Evolutionary conservation across 2,113 vertebrate species (phyloP).

Genomic region (Antennarius striatus): DNA sequence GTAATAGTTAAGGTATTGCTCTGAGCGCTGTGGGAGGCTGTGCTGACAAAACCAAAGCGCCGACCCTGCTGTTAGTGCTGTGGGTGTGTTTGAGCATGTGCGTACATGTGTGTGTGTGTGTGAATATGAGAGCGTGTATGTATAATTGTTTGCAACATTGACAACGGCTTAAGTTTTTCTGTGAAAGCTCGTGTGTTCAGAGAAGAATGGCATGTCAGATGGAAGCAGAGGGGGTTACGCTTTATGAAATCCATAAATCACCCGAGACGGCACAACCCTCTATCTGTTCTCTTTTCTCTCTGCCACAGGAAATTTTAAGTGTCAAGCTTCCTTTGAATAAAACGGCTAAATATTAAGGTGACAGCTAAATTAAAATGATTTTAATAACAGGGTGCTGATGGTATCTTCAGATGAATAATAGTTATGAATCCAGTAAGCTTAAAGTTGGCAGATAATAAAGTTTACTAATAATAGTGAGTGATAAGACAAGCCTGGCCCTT

Average conservation of each 20-base stretch:
- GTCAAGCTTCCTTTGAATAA: constrained; percentile 64
- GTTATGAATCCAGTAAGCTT: constrained; percentile 63
- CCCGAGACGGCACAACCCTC: constrained; percentile 66
- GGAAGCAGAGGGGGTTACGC: constrained; percentile 59
- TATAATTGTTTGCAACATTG: constrained; percentile 25
- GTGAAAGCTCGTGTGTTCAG: constrained; percentile 55
- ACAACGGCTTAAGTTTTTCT: constrained; percentile 58
- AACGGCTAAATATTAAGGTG: constrained; percentile 63
- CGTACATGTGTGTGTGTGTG: not conserved
- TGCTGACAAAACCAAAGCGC: constrained; percentile 58
- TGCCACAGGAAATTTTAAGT: constrained; percentile 67
- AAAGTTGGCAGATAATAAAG: constrained; percentile 69
- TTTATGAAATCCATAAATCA: constrained; percentile 83
- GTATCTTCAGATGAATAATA: constrained; percentile 55
- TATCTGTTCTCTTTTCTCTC: constrained; percentile 52
- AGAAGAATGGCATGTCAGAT: constrained; percentile 68
- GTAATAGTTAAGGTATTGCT: constrained; percentile 61
- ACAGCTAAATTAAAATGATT: constrained; percentile 73
- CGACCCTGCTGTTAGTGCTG: constrained; percentile 50
- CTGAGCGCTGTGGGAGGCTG: constrained; percentile 56
- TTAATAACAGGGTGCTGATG: constrained; percentile 65
- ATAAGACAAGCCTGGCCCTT: constrained; percentile 40
- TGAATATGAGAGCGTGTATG: constrained; percentile 1
- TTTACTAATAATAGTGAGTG: constrained; percentile 61
- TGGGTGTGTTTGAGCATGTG: not conserved